phyloP scores from a whole-genome alignment of 1,140 invertebrate species.

The Nilaparvata lugens region DNA sequence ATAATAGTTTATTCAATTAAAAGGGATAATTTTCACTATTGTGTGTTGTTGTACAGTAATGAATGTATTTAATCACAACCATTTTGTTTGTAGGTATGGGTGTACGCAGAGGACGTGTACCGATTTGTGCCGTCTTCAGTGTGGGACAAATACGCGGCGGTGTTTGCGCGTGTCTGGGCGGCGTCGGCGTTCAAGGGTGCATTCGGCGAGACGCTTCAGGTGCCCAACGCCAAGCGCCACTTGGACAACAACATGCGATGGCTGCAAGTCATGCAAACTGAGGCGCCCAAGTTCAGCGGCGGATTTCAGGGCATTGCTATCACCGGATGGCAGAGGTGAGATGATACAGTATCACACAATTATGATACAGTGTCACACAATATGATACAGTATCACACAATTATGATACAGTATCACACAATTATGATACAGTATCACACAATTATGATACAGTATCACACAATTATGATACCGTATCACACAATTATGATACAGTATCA shows the following conservation, averaged over 20 bases:
- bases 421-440: too few species aligned
- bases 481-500: too few species aligned
- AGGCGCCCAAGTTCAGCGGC: slow-evolving; percentile 44
- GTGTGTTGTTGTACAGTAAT: too few species aligned
- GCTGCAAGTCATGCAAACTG: slow-evolving; percentile 51
- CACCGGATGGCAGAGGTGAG: slow-evolving; percentile 58
- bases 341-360: slow-evolving; percentile 1
- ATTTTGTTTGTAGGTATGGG: slow-evolving; percentile 40
- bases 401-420: too few species aligned
- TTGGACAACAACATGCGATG: slow-evolving; percentile 63
- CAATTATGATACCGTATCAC: too few species aligned
- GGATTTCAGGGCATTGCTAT: slow-evolving; percentile 50
- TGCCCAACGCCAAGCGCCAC: slow-evolving; percentile 52
- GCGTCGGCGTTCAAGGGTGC: slow-evolving; percentile 87
- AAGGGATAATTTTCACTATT: too few species aligned
- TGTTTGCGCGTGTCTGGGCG: slow-evolving; percentile 87
- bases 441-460: too few species aligned
- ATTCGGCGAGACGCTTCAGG: slow-evolving; percentile 64
- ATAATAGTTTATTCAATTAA: too few species aligned
- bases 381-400: too few species aligned
- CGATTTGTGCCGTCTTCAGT: slow-evolving; percentile 41
- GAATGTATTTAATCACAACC: too few species aligned
- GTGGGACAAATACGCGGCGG: slow-evolving; percentile 69
- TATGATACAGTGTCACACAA: too few species aligned
- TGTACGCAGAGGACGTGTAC: slow-evolving; percentile 47